Evolutionary conservation across 2,797 vertebrate species (phyloP).

Genomic region (Enteromius argenteus): DNA sequence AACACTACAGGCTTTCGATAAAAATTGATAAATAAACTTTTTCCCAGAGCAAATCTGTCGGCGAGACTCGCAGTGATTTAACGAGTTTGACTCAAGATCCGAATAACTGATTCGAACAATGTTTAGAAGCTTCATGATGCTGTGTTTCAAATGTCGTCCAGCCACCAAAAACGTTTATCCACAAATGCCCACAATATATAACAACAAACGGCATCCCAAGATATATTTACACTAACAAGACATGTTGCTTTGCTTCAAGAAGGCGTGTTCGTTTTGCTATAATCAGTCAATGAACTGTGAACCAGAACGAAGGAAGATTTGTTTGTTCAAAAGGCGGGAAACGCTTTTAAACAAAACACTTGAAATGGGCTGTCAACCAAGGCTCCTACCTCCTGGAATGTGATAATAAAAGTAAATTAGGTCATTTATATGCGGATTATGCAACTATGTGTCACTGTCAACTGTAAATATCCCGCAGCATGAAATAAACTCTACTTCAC

Average conservation of each 20-base stretch:
- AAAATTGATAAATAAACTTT: no score
- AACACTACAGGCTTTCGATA: no score
- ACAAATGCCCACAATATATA: neutral
- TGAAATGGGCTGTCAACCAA: neutral
- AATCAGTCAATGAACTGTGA: neutral
- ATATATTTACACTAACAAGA: neutral
- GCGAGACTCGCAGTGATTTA: neutral
- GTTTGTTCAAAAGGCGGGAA: neutral
- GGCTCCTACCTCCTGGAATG: constrained; percentile 44
- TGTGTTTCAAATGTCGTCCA: neutral
- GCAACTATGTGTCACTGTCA: neutral
- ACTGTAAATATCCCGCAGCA: neutral
- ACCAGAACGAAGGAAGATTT: neutral
- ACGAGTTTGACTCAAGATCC: neutral
- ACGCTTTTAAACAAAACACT: neutral
- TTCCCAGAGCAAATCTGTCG: neutral
- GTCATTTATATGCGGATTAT: constrained; percentile 26
- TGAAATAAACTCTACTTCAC: neutral
- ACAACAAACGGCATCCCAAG: neutral
- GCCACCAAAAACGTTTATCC: neutral
- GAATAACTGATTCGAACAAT: neutral
- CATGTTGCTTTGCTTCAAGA: neutral
- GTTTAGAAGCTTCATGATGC: no score
- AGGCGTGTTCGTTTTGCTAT: neutral
- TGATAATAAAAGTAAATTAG: constrained; percentile 41